Percentiles rank a stretch among this genome's conserved stretches.
These are phyloP conservation scores for Emesis castigata DNA, from an alignment of 2,888 invertebrate genomes.

Conservation along the genomic window DNA sequence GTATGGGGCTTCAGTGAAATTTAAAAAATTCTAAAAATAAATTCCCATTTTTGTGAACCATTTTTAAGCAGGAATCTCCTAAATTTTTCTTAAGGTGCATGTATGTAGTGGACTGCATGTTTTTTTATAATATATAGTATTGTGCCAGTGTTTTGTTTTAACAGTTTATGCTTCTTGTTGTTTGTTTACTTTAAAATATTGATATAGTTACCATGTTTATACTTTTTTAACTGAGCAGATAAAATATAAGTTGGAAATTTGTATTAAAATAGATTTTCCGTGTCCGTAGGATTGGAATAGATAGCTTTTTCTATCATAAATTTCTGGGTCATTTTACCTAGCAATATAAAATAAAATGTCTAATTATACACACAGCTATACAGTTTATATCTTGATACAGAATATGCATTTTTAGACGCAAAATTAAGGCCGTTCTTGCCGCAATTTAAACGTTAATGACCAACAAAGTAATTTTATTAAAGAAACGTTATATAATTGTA, in stretches of 20 bases:
- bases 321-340: no score
- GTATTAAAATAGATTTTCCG: neutral
- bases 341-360: no score
- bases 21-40: neutral
- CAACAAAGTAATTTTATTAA: neutral
- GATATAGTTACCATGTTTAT: neutral
- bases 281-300: neutral
- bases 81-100: neutral
- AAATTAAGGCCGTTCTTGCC: neutral
- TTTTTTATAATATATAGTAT: conserved; percentile 7
- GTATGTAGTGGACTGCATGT: conserved; percentile 1
- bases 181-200: conserved; percentile 8
- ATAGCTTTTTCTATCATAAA: neutral
- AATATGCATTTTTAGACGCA: no score
- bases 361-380: no score
- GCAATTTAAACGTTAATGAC: neutral
- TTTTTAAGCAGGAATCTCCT: neutral
- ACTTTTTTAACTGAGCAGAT: neutral
- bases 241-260: neutral
- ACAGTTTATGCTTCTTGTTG: conserved; percentile 15
- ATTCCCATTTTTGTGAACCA: neutral
- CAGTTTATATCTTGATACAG: no score
- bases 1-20: neutral
- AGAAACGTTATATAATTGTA: neutral
- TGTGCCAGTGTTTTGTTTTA: conserved; percentile 11